Conservation (phyloP, 2,113 vertebrate genomes). For the Chloropsis cyanopogon region DNA sequence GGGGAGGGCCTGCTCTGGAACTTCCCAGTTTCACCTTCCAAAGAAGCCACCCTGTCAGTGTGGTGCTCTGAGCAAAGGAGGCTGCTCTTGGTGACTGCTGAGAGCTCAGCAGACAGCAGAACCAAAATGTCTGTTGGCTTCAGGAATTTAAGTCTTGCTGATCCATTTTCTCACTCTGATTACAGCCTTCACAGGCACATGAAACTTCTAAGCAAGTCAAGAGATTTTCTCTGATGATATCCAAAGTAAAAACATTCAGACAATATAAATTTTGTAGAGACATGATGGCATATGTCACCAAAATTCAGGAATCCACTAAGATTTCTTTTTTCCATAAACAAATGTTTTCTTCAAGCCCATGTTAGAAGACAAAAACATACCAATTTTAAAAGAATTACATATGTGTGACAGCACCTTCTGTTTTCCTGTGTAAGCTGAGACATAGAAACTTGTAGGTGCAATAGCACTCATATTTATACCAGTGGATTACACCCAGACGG, state of each 20-base stretch:
- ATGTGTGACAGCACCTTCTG: background rate
- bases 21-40: background rate
- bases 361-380: background rate
- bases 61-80: background rate
- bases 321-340: background rate
- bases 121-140: background rate
- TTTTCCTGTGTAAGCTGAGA: background rate
- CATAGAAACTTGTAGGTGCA: background rate
- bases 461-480: background rate
- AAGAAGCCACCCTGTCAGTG: background rate
- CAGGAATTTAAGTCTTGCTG: background rate
- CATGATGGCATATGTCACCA: background rate
- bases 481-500: background rate
- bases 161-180: background rate
- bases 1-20: background rate
- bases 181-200: background rate
- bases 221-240: background rate
- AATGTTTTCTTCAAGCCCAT: background rate
- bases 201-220: background rate
- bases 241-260: background rate
- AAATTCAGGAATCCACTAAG: background rate
- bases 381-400: background rate
- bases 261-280: background rate
- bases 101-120: background rate
- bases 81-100: background rate